These are phyloP conservation scores for Echeneis naucrates DNA, from an alignment of 2,797 vertebrate genomes.

Conservation along the genomic window DNA sequence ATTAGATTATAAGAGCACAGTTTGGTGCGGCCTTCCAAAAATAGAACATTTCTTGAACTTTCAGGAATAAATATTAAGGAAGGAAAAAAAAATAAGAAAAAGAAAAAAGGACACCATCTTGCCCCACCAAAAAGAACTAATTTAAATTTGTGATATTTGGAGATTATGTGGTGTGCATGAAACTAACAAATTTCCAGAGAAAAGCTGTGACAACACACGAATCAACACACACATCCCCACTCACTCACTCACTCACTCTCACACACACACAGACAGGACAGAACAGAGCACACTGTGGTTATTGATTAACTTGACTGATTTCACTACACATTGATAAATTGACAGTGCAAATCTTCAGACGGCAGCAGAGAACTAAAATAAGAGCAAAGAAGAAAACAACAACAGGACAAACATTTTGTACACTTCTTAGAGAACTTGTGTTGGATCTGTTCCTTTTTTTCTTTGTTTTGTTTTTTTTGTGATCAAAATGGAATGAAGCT, in stretches of 20 bases:
- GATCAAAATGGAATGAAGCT: conserved; percentile 71
- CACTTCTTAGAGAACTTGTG: conserved; percentile 53
- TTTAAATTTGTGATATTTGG: conserved; percentile 35
- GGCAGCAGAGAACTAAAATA: conserved; percentile 66
- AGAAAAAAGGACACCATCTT: conserved; percentile 10
- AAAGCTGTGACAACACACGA: conserved; percentile 42
- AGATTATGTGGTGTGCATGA: conserved; percentile 38
- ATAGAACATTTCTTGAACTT: conserved; percentile 63
- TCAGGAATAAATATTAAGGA: conserved; percentile 81
- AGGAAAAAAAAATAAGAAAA: conserved; percentile 22
- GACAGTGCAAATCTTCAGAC: conserved; percentile 77
- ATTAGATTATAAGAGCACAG: conserved; percentile 92
- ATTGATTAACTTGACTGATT: conserved; percentile 62
- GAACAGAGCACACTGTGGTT: conserved; percentile 53
- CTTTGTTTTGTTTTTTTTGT: conserved; percentile 2
- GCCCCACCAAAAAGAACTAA: conserved; percentile 24
- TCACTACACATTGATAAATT: conserved; percentile 69
- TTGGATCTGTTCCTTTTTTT: conserved; percentile 29
- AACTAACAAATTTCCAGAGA: conserved; percentile 39
- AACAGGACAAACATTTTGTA: conserved; percentile 63
- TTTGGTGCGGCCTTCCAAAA: conserved; percentile 87
- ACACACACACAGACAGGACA: conserved; percentile 17
- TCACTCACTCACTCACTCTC: conserved; percentile 38
- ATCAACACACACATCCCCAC: conserved; percentile 21
- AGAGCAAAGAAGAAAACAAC: conserved; percentile 62